Conservation (phyloP, 2,113 vertebrate genomes). For the Xyrauchen texanus region DNA sequence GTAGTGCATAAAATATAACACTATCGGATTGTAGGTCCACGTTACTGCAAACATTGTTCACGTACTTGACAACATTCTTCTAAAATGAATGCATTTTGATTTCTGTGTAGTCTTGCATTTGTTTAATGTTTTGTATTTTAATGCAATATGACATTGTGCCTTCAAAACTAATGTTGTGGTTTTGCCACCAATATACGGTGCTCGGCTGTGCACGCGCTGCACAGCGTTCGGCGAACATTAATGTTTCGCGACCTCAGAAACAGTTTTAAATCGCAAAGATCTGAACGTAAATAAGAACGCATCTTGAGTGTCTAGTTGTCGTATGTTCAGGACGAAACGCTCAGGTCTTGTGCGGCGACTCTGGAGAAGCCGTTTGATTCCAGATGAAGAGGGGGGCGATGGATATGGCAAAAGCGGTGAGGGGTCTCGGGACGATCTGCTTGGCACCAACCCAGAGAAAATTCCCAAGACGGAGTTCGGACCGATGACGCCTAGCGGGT, state of each 20-base stretch:
- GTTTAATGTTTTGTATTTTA: constrained; percentile 58
- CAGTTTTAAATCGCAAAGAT: constrained; percentile 63
- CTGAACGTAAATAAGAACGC: constrained; percentile 62
- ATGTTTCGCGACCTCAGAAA: constrained; percentile 71
- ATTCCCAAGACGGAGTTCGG: constrained; percentile 79
- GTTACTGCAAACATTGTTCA: constrained; percentile 25
- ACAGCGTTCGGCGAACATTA: constrained; percentile 72
- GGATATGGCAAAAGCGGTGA: constrained; percentile 75
- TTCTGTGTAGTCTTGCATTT: constrained; percentile 63
- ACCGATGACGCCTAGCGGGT: constrained; percentile 78
- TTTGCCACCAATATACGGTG: constrained; percentile 65
- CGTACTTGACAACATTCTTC: constrained; percentile 37
- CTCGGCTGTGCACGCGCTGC: constrained; percentile 75
- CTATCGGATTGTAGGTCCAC: background rate
- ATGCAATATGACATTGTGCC: constrained; percentile 62
- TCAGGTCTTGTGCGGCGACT: constrained; percentile 98
- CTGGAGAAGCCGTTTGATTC: constrained; percentile 95
- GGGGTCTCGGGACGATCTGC: constrained; percentile 76
- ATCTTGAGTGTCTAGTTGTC: constrained; percentile 79
- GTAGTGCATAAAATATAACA: constrained; percentile 21
- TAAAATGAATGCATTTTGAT: constrained; percentile 65
- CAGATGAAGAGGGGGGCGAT: constrained; percentile 81
- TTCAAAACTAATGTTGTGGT: constrained; percentile 68
- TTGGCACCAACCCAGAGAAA: constrained; percentile 77
- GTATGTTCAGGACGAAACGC: constrained; percentile 99